Evolutionary conservation across 2,888 invertebrate species (phyloP).

Genomic region (Nipponacmea schrenckii): DNA sequence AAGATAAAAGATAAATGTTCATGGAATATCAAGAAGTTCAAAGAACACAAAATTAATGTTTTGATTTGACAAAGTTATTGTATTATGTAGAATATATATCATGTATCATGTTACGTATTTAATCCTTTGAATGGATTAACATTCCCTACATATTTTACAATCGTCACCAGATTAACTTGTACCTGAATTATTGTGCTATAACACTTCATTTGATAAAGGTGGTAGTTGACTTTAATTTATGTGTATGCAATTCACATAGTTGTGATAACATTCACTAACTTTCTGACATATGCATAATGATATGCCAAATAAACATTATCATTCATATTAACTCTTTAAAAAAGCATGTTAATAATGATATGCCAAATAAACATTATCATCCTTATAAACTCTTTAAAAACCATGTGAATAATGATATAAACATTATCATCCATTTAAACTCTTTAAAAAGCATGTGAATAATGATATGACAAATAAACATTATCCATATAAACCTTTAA

Average conservation of each 20-base stretch:
- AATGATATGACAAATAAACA: not conserved
- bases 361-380: not conserved
- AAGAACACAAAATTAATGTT: no score
- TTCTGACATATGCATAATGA: not conserved
- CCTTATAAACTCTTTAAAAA: no score
- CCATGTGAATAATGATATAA: not conserved
- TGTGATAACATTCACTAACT: not conserved
- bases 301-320: not conserved
- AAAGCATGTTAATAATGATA: no score
- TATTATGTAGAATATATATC: not conserved
- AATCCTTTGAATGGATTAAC: not conserved
- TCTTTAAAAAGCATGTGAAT: no score
- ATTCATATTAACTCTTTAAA: not conserved
- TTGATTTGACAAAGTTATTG: no score
- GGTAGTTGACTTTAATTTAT: not conserved
- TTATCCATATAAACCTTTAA: no score
- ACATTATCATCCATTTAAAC: not conserved
- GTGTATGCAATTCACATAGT: no score
- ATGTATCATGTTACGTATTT: not conserved
- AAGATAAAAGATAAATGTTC: no score
- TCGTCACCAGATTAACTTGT: not conserved
- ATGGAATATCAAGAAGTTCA: no score
- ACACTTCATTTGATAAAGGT: not conserved
- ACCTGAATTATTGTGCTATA: no score
- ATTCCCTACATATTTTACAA: slow-evolving; percentile 3